Percentiles rank a stretch among this genome's conserved stretches.
Evolutionary conservation across 2,113 vertebrate species (phyloP).

Genomic region (Phyllostomus hastatus): DNA sequence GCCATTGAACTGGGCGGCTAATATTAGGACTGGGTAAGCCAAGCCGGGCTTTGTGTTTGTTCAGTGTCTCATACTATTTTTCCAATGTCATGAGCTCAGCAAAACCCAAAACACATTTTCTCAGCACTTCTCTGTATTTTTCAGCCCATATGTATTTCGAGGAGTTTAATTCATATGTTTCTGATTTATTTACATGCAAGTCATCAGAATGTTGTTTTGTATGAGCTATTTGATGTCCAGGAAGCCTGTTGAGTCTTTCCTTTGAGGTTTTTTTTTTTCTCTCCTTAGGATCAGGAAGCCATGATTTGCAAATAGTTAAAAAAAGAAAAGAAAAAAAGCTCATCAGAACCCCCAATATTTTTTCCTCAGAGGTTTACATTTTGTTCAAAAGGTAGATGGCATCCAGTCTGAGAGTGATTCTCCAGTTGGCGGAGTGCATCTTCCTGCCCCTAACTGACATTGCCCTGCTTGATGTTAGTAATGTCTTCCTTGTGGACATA

Average conservation of each 20-base stretch:
- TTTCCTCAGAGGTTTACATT: constrained; percentile 49
- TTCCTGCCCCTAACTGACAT: constrained; percentile 27
- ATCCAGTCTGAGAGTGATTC: neutral
- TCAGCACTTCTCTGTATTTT: constrained; percentile 66
- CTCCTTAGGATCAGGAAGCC: constrained; percentile 58
- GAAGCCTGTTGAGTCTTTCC: constrained; percentile 67
- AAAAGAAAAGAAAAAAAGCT: neutral
- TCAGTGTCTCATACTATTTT: constrained; percentile 68
- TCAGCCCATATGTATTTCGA: constrained; percentile 72
- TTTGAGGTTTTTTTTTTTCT: constrained; percentile 60
- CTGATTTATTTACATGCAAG: constrained; percentile 78
- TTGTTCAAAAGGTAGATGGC: constrained; percentile 45
- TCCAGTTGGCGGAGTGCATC: neutral
- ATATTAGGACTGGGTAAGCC: constrained; percentile 31
- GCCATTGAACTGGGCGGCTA: constrained; percentile 35
- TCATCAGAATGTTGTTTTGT: constrained; percentile 77
- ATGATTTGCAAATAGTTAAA: constrained; percentile 59
- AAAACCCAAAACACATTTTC: constrained; percentile 77
- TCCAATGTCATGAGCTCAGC: constrained; percentile 72
- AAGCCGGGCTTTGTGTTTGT: constrained; percentile 45
- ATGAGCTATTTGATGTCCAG: constrained; percentile 72
- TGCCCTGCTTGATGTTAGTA: constrained; percentile 27
- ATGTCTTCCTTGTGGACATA: constrained; percentile 56
- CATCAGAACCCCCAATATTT: constrained; percentile 19
- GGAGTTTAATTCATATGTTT: constrained; percentile 75